Percentiles rank a stretch among this genome's conserved stretches.
These are phyloP conservation scores for Dasypolia templi DNA, from an alignment of 2,888 invertebrate species.

Conservation along the genomic window DNA sequence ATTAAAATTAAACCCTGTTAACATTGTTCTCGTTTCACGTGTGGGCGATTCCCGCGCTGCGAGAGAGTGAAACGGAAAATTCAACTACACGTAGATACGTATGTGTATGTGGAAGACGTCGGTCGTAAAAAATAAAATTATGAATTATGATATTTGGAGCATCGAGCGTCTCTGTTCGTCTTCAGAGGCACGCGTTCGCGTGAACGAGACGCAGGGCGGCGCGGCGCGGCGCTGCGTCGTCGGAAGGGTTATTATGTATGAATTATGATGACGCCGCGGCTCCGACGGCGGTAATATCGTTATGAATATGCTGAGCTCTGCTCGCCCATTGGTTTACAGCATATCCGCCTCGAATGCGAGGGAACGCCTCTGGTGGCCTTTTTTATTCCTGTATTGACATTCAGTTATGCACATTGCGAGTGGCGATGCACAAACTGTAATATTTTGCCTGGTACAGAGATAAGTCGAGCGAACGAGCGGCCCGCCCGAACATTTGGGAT, in stretches of 20 bases:
- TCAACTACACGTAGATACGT: slow-evolving; percentile 74
- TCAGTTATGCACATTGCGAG: slow-evolving; percentile 90
- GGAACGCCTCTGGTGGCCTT: slow-evolving; percentile 89
- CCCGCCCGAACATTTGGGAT: slow-evolving; percentile 88
- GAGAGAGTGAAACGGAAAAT: slow-evolving; percentile 79
- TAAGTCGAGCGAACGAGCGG: slow-evolving; percentile 86
- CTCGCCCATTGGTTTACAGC: slow-evolving; percentile 89
- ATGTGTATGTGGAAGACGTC: slow-evolving; percentile 65
- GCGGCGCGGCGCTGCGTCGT: slow-evolving; percentile 82
- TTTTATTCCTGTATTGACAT: slow-evolving; percentile 90
- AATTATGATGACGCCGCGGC: slow-evolving; percentile 90
- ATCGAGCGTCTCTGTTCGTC: slow-evolving; percentile 83
- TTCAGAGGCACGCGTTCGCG: slow-evolving; percentile 69
- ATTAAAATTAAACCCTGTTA: slow-evolving; percentile 65
- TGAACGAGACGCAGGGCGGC: slow-evolving; percentile 86
- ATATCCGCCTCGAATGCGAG: slow-evolving; percentile 87
- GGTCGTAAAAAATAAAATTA: slow-evolving; percentile 87
- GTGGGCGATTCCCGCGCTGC: slow-evolving; percentile 49
- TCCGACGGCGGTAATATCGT: slow-evolving; percentile 90
- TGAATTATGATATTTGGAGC: slow-evolving; percentile 89
- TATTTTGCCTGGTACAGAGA: slow-evolving; percentile 87
- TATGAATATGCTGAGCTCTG: slow-evolving; percentile 90
- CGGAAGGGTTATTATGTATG: slow-evolving; percentile 91
- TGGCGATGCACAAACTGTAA: slow-evolving; percentile 89
- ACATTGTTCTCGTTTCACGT: slow-evolving; percentile 62